Conservation (phyloP, 2,888 invertebrate species). For the Diadegma fenestrale region DNA sequence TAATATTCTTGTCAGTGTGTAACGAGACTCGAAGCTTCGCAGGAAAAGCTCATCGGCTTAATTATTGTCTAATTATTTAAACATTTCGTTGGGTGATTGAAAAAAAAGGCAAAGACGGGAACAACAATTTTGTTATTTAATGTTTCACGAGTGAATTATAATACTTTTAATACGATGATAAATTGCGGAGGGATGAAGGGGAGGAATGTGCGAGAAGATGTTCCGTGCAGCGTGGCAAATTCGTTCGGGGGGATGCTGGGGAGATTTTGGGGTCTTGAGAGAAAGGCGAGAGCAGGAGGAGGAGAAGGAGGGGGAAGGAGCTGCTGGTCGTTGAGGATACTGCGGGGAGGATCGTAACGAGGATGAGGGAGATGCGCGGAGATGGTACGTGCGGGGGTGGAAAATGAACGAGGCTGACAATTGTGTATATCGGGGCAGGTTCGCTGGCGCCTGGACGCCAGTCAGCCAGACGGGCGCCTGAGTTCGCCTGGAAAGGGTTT, state of each 20-base stretch:
- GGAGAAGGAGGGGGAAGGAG: not conserved
- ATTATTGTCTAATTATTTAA: too few relatives aligned
- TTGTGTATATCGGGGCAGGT: slow-evolving; percentile 77
- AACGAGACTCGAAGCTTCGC: not conserved
- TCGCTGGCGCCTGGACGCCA: slow-evolving; percentile 83
- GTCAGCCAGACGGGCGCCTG: slow-evolving; percentile 84
- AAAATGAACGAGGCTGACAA: slow-evolving; percentile 76
- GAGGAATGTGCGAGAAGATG: slow-evolving; percentile 34
- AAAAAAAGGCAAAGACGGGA: not conserved
- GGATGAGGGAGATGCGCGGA: slow-evolving; percentile 14
- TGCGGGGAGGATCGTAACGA: not conserved
- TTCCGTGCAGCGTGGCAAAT: slow-evolving; percentile 32
- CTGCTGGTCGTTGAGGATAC: not conserved
- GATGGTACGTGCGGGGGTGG: slow-evolving; percentile 60
- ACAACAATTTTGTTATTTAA: not conserved
- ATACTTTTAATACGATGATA: slow-evolving; percentile 28
- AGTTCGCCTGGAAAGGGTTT: slow-evolving; percentile 80
- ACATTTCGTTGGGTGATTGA: not conserved
- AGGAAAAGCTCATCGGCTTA: not conserved
- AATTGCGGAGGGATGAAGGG: slow-evolving; percentile 31
- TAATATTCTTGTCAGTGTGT: too few relatives aligned
- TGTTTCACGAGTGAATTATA: not conserved
- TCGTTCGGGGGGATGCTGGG: slow-evolving; percentile 54
- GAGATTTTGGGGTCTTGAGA: slow-evolving; percentile 24
- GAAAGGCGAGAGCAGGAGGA: not conserved